Conservation (phyloP, 2,888 invertebrate genomes). For the Aphidoletes aphidimyza region DNA sequence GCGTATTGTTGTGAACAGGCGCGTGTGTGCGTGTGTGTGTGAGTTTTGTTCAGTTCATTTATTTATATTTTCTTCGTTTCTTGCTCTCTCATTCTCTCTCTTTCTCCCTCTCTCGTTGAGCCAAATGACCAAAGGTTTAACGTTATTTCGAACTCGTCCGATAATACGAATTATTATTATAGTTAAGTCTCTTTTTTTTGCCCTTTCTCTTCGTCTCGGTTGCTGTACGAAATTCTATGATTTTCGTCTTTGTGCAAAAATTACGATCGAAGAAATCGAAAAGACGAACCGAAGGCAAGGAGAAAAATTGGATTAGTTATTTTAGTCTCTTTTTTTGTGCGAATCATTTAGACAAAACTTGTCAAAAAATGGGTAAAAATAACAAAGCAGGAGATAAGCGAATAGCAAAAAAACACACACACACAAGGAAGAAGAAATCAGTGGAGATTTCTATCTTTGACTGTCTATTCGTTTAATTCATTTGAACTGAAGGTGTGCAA, state of each 20-base stretch:
- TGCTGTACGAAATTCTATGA: neutral
- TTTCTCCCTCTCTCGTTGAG: neutral
- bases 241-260: neutral
- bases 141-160: neutral
- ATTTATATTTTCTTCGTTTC: neutral
- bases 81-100: neutral
- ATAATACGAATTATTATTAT: slow-evolving; percentile 39
- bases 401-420: neutral
- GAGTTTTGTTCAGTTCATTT: neutral
- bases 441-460: no score
- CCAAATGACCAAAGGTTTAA: neutral
- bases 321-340: neutral
- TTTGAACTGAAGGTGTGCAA: neutral
- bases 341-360: slow-evolving; percentile 28
- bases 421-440: neutral
- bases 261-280: neutral
- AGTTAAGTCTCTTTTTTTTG: neutral
- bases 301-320: slow-evolving; percentile 41
- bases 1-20: neutral
- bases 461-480: neutral
- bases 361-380: slow-evolving; percentile 25
- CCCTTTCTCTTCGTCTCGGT: neutral
- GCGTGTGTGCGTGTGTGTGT: no score
- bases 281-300: neutral
- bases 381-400: neutral